Evolutionary conservation across 2,888 invertebrate genomes (phyloP).

Genomic region (Eurytoma adleriae): DNA sequence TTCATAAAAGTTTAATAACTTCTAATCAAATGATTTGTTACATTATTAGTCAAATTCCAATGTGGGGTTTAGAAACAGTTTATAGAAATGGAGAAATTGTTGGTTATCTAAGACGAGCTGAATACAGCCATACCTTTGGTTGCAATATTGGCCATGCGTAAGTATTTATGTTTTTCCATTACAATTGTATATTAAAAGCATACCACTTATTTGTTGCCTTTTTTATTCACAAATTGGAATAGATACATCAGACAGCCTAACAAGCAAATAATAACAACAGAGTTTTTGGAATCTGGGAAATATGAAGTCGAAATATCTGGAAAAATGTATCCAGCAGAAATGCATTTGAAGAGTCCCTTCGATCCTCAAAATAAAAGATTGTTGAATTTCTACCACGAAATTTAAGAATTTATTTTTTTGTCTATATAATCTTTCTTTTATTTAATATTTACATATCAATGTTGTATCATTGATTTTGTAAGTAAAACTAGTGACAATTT

Average conservation of each 20-base stretch:
- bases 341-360: constrained; percentile 87
- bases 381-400: constrained; percentile 57
- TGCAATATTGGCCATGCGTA: constrained; percentile 82
- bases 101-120: constrained; percentile 89
- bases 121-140: constrained; percentile 83
- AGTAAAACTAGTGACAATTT: constrained; percentile 30
- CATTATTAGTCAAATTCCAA: constrained; percentile 78
- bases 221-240: constrained; percentile 47
- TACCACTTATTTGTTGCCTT: background rate
- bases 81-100: constrained; percentile 87
- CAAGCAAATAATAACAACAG: constrained; percentile 81
- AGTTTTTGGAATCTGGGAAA: constrained; percentile 83
- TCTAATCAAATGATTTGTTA: background rate
- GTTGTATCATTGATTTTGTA: constrained; percentile 10
- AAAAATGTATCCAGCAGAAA: constrained; percentile 82
- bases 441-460: constrained; percentile 38
- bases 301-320: constrained; percentile 91
- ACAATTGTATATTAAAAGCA: constrained; percentile 14
- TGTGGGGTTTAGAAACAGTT: constrained; percentile 92
- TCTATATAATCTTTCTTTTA: constrained; percentile 24
- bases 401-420: constrained; percentile 15
- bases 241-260: constrained; percentile 79
- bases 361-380: constrained; percentile 87
- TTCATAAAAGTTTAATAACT: background rate
- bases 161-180: constrained; percentile 60